These are phyloP conservation scores for Pardosa pseudoannulata DNA, from an alignment of 2,888 invertebrate species.

Conservation along the genomic window DNA sequence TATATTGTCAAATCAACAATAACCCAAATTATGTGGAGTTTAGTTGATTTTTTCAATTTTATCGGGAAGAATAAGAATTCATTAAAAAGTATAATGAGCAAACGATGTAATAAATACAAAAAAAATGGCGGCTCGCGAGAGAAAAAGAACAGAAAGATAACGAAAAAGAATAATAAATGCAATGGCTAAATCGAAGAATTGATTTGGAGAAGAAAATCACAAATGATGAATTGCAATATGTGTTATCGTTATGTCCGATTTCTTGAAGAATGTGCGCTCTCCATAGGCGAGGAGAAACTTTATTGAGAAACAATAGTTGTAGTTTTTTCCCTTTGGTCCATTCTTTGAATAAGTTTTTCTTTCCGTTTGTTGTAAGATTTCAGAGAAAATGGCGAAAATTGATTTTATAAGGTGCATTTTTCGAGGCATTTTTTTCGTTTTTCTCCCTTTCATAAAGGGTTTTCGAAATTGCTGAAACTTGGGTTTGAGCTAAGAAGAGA, in stretches of 20 bases:
- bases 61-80: conserved; percentile 47
- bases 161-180: conserved; percentile 57
- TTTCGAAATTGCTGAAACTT: conserved; percentile 20
- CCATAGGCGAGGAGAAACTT: conserved; percentile 51
- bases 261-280: conserved; percentile 39
- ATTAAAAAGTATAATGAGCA: conserved; percentile 71
- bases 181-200: conserved; percentile 62
- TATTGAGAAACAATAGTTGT: conserved; percentile 68
- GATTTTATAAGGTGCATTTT: conserved; percentile 56
- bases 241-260: conserved; percentile 66
- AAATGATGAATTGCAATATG: conserved; percentile 70
- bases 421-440: background rate
- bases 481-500: background rate
- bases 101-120: conserved; percentile 53
- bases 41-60: conserved; percentile 40
- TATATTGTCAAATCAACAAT: conserved; percentile 70
- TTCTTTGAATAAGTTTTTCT: conserved; percentile 59
- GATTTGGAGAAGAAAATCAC: conserved; percentile 65
- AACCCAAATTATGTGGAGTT: conserved; percentile 64
- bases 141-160: too few species aligned
- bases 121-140: conserved; percentile 7
- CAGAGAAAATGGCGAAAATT: conserved; percentile 62
- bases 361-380: conserved; percentile 14
- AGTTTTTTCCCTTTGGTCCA: conserved; percentile 30
- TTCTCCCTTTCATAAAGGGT: conserved; percentile 3